A percentile compares a stretch with the other conserved stretches of the same genome.
These are phyloP conservation scores for Bimastos eiseni DNA, from an alignment of 2,888 invertebrate species.

Conservation along the genomic window DNA sequence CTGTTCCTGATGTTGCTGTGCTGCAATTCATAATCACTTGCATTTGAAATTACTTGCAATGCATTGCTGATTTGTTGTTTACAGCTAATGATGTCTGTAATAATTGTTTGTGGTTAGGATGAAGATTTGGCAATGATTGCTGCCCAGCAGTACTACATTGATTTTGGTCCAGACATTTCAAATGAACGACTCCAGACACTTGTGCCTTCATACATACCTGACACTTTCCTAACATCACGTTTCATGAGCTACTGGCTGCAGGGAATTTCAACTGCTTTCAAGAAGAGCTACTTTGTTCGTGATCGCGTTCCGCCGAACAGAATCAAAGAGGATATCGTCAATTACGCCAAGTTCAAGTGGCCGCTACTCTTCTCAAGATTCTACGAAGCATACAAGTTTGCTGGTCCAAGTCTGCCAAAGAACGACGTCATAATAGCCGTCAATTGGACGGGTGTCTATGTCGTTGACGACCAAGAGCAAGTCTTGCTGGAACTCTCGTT, in stretches of 20 bases:
- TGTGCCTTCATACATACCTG: slow-evolving; percentile 93
- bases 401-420: slow-evolving; percentile 95
- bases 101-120: slow-evolving; percentile 66
- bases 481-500: slow-evolving; percentile 94
- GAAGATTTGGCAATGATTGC: slow-evolving; percentile 97
- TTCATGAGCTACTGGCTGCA: slow-evolving; percentile 54
- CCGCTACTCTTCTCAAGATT: slow-evolving; percentile 94
- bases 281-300: slow-evolving; percentile 84
- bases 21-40: neutral
- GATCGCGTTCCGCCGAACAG: slow-evolving; percentile 78
- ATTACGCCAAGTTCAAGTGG: slow-evolving; percentile 98
- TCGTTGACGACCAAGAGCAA: slow-evolving; percentile 98
- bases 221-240: slow-evolving; percentile 62
- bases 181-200: slow-evolving; percentile 84
- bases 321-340: slow-evolving; percentile 82
- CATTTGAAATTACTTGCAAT: neutral
- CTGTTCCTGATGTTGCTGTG: neutral
- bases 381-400: slow-evolving; percentile 87
- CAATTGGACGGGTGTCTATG: slow-evolving; percentile 99
- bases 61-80: neutral
- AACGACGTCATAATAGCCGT: slow-evolving; percentile 99
- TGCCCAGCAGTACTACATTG: slow-evolving; percentile 97
- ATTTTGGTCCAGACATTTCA: slow-evolving; percentile 84
- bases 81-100: neutral
- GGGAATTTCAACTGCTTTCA: slow-evolving; percentile 42